phyloP scores from a whole-genome alignment of 2,888 invertebrate genomes.

The Oeneis ivallda region DNA sequence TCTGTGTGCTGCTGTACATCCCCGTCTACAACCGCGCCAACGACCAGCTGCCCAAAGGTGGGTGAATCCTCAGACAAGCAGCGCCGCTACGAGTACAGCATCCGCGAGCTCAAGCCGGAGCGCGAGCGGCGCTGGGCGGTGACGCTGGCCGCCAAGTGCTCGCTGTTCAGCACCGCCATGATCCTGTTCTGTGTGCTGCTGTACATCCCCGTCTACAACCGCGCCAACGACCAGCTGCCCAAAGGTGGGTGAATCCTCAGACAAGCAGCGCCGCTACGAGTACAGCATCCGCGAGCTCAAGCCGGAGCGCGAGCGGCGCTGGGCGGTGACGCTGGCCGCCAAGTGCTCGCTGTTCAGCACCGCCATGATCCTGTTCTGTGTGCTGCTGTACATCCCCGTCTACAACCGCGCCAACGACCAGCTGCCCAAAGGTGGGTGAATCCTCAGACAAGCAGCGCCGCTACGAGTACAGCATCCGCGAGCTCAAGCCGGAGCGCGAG shows the following conservation, averaged over 20 bases:
- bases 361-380: conserved; percentile 71
- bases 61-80: not conserved
- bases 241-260: conserved; percentile 42
- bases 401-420: conserved; percentile 68
- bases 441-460: no score
- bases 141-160: conserved; percentile 64
- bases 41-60: conserved; percentile 51
- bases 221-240: conserved; percentile 57
- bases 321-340: conserved; percentile 60
- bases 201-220: conserved; percentile 75
- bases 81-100: conserved; percentile 42
- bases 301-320: conserved; percentile 53
- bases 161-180: conserved; percentile 70
- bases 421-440: conserved; percentile 46
- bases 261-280: no score
- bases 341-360: conserved; percentile 70
- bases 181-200: conserved; percentile 70
- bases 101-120: conserved; percentile 46
- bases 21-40: conserved; percentile 73
- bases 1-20: conserved; percentile 73
- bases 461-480: conserved; percentile 45
- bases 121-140: conserved; percentile 57
- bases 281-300: conserved; percentile 48
- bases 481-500: conserved; percentile 49
- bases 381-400: conserved; percentile 73